Base-by-base conservation (phyloP, 2,888 invertebrate genomes). In the Lobophora halterata region DNA sequence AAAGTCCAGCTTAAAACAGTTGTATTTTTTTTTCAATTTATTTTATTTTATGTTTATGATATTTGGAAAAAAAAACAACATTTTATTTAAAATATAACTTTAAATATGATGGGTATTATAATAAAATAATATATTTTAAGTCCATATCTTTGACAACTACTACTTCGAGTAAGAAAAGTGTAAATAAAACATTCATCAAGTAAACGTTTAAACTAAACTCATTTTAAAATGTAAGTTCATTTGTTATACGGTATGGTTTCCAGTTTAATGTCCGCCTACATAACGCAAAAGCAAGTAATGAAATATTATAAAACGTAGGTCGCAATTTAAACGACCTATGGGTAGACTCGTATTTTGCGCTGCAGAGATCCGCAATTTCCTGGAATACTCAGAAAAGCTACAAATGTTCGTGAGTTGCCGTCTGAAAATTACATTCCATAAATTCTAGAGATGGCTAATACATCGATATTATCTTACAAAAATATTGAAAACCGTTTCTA, bases 391-490 rank as follows among this genome's bases (percentile, higher is more conserved):
- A 77, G 80, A 69, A 86, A 85, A 76, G 86, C 87, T 85, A 86
- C 86, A 86, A 87, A 85, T 85, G 86, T 83, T 78, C 74, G 77
- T 70, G 77, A 72, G 74, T 73, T 79, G 72, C 71, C 78, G 77
- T 74, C 78, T 76, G 81, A 85, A 85, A 87, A 87, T 87, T 87
- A 85, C 82, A 85, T 87, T 87, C 85, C 79, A 80, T 79, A 81
- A 76, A 75, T 72, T 70, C 61, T 78, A 82, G 83, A 69, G 86
- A 58, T 63, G 81, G 49, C 14, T 36, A 18, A 3, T 24, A 11
- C 20, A 29, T 46, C 45, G 44, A 38, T 47, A 10, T 17, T 23
- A 32, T 36, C 3, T 14, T 5, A 14, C 14, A 14, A 14, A 14
- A 14, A 14, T 14, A 14, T 14, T n/a, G n/a, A n/a, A n/a, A n/a